These are phyloP conservation scores for Penaeus vannamei DNA, from an alignment of 1,140 invertebrate genomes.

Conservation along the genomic window DNA sequence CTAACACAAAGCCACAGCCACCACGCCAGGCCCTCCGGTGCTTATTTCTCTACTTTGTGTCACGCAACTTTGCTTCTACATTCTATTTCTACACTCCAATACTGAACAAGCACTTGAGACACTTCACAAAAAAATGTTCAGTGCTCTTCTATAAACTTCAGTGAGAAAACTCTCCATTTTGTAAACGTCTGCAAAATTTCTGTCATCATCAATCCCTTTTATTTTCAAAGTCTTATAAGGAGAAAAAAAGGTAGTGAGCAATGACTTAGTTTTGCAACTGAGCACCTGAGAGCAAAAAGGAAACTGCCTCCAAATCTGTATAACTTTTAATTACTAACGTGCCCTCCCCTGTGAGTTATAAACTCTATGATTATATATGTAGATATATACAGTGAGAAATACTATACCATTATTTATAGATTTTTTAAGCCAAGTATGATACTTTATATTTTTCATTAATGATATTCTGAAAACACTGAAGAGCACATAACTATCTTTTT, in stretches of 20 bases:
- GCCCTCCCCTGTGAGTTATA: too few relatives aligned
- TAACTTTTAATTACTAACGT: too few relatives aligned
- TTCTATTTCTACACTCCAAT: background rate
- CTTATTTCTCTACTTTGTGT: constrained; percentile 34
- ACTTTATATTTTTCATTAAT: too few relatives aligned
- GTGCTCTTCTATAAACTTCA: background rate
- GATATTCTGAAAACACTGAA: too few relatives aligned
- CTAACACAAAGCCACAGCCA: constrained; percentile 61
- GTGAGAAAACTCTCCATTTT: too few relatives aligned
- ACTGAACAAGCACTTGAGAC: background rate
- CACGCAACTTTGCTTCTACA: constrained; percentile 36
- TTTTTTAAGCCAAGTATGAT: too few relatives aligned
- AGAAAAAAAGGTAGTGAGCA: background rate
- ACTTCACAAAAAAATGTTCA: constrained; percentile 10
- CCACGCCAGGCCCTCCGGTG: constrained; percentile 48
- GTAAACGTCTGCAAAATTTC: too few relatives aligned
- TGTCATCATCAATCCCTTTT: background rate
- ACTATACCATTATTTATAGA: too few relatives aligned
- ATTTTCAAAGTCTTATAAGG: background rate
- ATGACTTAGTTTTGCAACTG: background rate
- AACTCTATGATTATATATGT: too few relatives aligned
- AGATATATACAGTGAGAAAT: too few relatives aligned
- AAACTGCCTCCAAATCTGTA: constrained; percentile 39
- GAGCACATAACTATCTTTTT: too few relatives aligned
- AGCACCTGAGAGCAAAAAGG: constrained; percentile 45